phyloP scores from a whole-genome alignment of 2,888 invertebrate genomes.

The Apodemia hepburni region DNA sequence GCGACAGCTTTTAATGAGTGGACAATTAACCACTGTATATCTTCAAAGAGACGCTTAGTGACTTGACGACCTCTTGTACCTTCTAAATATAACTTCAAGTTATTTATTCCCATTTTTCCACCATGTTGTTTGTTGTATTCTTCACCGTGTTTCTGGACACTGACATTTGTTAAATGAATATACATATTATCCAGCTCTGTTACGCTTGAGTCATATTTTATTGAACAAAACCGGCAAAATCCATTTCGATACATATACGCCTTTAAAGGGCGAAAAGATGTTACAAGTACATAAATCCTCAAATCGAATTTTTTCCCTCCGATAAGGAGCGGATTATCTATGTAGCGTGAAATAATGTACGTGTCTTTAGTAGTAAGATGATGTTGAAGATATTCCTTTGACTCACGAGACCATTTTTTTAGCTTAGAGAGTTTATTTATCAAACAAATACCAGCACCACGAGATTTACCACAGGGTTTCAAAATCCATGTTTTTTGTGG shows the following conservation, averaged over 20 bases:
- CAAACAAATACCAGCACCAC: conserved; percentile 96
- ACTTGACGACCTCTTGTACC: conserved; percentile 94
- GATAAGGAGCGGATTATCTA: conserved; percentile 96
- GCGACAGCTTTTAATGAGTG: conserved; percentile 97
- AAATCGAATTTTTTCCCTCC: conserved; percentile 98
- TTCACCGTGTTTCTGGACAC: conserved; percentile 97
- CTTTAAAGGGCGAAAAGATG: conserved; percentile 95
- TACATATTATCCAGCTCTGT: conserved; percentile 96
- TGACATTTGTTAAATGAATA: conserved; percentile 96
- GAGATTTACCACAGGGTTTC: conserved; percentile 97
- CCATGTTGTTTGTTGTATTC: conserved; percentile 97
- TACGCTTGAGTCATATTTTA: conserved; percentile 95
- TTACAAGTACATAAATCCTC: conserved; percentile 94
- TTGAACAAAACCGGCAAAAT: conserved; percentile 97
- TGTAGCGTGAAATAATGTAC: conserved; percentile 98
- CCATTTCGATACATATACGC: conserved; percentile 95
- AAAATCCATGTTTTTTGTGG: conserved; percentile 98
- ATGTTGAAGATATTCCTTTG: conserved; percentile 91
- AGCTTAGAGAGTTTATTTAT: conserved; percentile 97
- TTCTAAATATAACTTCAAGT: conserved; percentile 93
- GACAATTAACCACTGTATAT: conserved; percentile 94
- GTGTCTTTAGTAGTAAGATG: conserved; percentile 90
- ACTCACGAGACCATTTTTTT: conserved; percentile 94
- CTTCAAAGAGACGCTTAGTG: conserved; percentile 93
- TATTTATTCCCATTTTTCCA: conserved; percentile 96